Base-by-base conservation (phyloP, 2,113 vertebrate species). In the Zapornia atra region DNA sequence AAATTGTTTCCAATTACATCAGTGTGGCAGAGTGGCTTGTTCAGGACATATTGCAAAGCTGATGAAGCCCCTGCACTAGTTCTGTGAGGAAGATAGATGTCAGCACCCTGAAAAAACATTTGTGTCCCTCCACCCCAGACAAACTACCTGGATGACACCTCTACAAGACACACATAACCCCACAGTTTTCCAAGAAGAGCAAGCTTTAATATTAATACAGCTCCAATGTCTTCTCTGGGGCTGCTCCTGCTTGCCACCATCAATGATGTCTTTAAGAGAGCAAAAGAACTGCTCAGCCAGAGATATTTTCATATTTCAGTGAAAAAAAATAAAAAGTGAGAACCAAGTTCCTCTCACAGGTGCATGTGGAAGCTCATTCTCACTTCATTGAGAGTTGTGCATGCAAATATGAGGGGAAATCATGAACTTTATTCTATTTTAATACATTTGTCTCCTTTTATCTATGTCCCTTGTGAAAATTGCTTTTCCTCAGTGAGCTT, bases 401-500 rank as follows among this genome's bases (percentile, higher is more conserved):
- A 78, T 85, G n/a, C 36, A 86, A 89, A 94, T 46, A 9, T 63
- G 50, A 94, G 64, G 33, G 38, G 73, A 95, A 93, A 59, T 38
- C 82, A 53, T 92, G 44, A 56, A 71, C n/a, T 53, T 93, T 84
- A 48, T 84, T 92, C 76, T 88, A 15, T 84, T 70, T 88, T 90
- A 85, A 83, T 56, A 24, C 3, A 36, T 85, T 92, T 90, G 44
- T 20, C 25, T 86, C 50, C 34, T 85, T 92, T 86, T 60, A 68
- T 46, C 60, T 54, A 33, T 26, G 9, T 50, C 59, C 21, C 66
- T 68, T 79, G 22, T 77, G 40, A 94, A 87, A 87, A 59, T 4
- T 36, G 6, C 25, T 57, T 68, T 82, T 82, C 51, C 81, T 90
- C 46, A 80, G 22, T n/a, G 61, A 89, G 24, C 2, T 46, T 46